Evolutionary conservation across 2,888 invertebrate genomes (phyloP).

Genomic region (Argyresthia albistria): DNA sequence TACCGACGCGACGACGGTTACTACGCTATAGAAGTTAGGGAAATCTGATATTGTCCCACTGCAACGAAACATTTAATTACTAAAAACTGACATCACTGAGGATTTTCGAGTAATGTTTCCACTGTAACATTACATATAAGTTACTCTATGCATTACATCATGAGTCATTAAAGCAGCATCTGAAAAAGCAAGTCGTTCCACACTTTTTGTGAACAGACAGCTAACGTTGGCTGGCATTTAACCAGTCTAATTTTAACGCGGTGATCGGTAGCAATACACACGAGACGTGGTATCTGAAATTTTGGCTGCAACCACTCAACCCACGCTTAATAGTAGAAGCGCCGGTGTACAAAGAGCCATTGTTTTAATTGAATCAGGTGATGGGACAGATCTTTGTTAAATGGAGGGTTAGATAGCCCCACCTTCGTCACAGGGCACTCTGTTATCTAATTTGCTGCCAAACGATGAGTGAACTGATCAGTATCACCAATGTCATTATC

Average conservation of each 20-base stretch:
- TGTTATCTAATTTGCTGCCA: constrained; percentile 30
- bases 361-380: neutral
- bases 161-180: constrained; percentile 13
- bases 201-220: constrained; percentile 37
- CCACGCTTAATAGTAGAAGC: constrained; percentile 21
- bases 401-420: neutral
- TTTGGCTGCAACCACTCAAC: constrained; percentile 44
- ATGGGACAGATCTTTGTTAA: neutral
- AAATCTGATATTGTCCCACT: too few species aligned
- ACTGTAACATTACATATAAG: too few species aligned
- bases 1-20: too few species aligned
- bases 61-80: too few species aligned
- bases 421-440: constrained; percentile 2
- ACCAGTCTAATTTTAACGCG: constrained; percentile 51
- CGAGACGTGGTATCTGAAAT: constrained; percentile 26
- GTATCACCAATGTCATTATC: constrained; percentile 44
- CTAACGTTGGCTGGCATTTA: constrained; percentile 60
- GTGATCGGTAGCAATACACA: constrained; percentile 30
- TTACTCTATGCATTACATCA: too few species aligned
- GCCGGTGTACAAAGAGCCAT: neutral
- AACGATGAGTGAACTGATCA: constrained; percentile 28
- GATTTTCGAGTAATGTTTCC: too few species aligned
- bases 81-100: too few species aligned
- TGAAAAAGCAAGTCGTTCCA: constrained; percentile 29
- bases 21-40: too few species aligned